Evolutionary conservation across 2,113 vertebrate species (phyloP).

Genomic region (Brachypodius melanocephalos): DNA sequence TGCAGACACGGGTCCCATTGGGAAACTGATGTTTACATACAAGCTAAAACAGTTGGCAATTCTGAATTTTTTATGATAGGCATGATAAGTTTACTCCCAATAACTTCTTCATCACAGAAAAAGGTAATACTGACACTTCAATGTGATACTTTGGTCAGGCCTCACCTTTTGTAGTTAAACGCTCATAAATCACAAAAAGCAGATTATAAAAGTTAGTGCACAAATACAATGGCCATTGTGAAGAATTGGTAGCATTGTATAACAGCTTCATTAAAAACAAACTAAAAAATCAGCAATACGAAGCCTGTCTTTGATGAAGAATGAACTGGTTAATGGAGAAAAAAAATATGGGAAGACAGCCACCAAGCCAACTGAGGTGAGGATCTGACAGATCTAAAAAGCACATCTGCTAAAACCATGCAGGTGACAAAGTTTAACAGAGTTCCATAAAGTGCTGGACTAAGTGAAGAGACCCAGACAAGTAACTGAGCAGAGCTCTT

Average conservation of each 20-base stretch:
- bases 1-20: background rate
- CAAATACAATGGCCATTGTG: background rate
- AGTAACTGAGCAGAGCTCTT: background rate
- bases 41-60: background rate
- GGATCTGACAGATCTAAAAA: background rate
- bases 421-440: background rate
- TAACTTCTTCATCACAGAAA: background rate
- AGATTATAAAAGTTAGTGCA: background rate
- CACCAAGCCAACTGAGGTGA: background rate
- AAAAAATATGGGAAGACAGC: background rate
- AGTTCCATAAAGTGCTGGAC: background rate
- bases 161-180: background rate
- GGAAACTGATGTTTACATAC: background rate
- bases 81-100: background rate
- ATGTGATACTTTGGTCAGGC: background rate
- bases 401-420: background rate
- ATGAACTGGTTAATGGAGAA: background rate
- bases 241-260: background rate
- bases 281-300: background rate
- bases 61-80: background rate
- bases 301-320: background rate
- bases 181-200: background rate
- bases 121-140: background rate
- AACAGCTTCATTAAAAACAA: background rate
- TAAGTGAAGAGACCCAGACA: background rate